phyloP scores from a whole-genome alignment of 2,113 vertebrate species.

The Poecilia latipinna region DNA sequence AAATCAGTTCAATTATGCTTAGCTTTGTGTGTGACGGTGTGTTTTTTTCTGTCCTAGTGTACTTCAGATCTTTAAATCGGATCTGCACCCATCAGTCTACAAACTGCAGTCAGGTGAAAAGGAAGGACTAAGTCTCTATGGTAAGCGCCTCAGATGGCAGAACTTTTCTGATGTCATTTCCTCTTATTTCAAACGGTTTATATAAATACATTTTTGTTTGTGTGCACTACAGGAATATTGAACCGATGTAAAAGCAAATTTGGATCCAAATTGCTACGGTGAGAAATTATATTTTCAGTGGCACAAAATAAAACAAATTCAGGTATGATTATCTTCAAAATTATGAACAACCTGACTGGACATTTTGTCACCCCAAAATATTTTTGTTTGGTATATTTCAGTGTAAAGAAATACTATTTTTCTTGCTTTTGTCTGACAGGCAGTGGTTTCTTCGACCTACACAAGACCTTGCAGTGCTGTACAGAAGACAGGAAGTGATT shows the following conservation, averaged over 20 bases:
- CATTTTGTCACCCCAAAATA: too few relatives aligned
- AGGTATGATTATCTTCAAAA: background rate
- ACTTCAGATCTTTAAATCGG: slow-evolving; percentile 96
- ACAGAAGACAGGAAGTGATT: slow-evolving; percentile 91
- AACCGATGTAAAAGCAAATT: slow-evolving; percentile 80
- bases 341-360: background rate
- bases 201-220: background rate
- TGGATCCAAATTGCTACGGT: slow-evolving; percentile 80
- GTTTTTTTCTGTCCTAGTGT: slow-evolving; percentile 78
- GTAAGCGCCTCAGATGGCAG: slow-evolving; percentile 56
- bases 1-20: background rate
- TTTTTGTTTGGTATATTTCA: background rate
- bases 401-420: background rate
- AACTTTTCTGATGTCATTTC: background rate
- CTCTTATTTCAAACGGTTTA: background rate
- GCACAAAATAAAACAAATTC: background rate
- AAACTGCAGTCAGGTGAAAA: slow-evolving; percentile 92
- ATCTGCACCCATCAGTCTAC: slow-evolving; percentile 95
- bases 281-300: slow-evolving; percentile 20
- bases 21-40: background rate
- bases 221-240: slow-evolving; percentile 70
- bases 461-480: slow-evolving; percentile 83
- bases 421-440: slow-evolving; percentile 57
- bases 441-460: slow-evolving; percentile 93
- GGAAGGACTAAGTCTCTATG: slow-evolving; percentile 96